phyloP scores from a whole-genome alignment of 2,888 invertebrate species.

The Tetragonula carbonaria region DNA sequence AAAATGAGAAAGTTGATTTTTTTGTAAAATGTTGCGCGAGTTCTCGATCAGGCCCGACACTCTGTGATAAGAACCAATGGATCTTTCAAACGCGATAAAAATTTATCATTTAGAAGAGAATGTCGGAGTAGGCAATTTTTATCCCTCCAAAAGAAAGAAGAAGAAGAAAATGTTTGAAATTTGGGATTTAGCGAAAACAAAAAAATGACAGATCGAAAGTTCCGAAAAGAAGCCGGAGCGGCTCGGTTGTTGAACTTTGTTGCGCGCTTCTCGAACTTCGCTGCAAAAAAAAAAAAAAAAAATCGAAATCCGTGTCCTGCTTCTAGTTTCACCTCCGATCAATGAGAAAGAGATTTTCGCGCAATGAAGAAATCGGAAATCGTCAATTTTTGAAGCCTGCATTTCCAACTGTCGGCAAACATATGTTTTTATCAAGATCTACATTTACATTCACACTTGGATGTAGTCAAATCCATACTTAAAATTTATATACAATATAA shows the following conservation, averaged over 20 bases:
- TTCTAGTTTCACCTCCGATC: conserved; percentile 37
- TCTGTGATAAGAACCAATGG: not conserved
- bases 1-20: too few relatives aligned
- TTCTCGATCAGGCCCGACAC: too few relatives aligned
- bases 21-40: too few relatives aligned
- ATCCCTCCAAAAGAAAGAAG: too few relatives aligned
- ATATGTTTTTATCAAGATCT: not conserved
- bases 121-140: not conserved
- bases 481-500: too few relatives aligned
- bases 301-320: conserved; percentile 28
- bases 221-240: not conserved
- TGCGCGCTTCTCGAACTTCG: not conserved
- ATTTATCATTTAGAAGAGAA: not conserved
- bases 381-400: conserved; percentile 37
- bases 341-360: conserved; percentile 39
- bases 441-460: too few relatives aligned
- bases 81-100: not conserved
- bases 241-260: conserved; percentile 27
- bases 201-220: conserved; percentile 13
- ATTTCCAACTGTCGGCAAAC: conserved; percentile 6
- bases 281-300: conserved; percentile 12
- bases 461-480: too few relatives aligned
- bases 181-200: not conserved
- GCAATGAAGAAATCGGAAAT: conserved; percentile 50
- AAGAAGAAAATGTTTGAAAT: too few relatives aligned